These are phyloP conservation scores for Trichogramma dendrolimi DNA, from an alignment of 2,888 invertebrate species.

Conservation along the genomic window DNA sequence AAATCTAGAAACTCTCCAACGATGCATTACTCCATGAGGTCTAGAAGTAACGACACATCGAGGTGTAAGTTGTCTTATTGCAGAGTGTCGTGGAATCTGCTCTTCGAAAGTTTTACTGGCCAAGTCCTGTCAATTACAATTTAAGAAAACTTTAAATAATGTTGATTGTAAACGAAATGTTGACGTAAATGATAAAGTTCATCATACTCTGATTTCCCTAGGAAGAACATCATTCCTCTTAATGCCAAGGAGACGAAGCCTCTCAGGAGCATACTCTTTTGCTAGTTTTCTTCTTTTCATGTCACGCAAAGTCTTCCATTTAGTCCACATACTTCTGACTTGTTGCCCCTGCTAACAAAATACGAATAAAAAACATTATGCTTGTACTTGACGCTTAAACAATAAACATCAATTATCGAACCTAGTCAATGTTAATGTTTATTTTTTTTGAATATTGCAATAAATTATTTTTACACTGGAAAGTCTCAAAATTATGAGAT, in stretches of 20 bases:
- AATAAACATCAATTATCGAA: neutral
- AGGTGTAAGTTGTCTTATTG: conserved; percentile 61
- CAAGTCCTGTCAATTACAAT: conserved; percentile 59
- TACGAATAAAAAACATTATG: conserved; percentile 13
- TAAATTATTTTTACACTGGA: neutral
- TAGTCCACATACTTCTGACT: conserved; percentile 70
- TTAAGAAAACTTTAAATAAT: conserved; percentile 9
- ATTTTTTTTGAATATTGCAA: conserved; percentile 17
- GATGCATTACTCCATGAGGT: conserved; percentile 71
- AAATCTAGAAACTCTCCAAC: conserved; percentile 86
- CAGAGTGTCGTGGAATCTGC: conserved; percentile 73
- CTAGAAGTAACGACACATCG: conserved; percentile 89
- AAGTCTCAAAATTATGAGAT: neutral
- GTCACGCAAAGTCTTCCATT: conserved; percentile 82
- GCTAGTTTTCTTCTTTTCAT: conserved; percentile 75
- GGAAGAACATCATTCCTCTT: conserved; percentile 85
- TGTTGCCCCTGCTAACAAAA: conserved; percentile 61
- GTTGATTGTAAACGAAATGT: neutral
- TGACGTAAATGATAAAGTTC: conserved; percentile 1
- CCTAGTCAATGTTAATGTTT: neutral
- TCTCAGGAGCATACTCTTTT: conserved; percentile 69
- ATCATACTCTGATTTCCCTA: conserved; percentile 59
- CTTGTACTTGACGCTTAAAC: neutral
- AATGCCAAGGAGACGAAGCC: conserved; percentile 77
- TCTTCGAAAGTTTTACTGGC: conserved; percentile 70